Evolutionary conservation across 2,797 vertebrate species (phyloP).

Genomic region (Phylloscopus collybita): DNA sequence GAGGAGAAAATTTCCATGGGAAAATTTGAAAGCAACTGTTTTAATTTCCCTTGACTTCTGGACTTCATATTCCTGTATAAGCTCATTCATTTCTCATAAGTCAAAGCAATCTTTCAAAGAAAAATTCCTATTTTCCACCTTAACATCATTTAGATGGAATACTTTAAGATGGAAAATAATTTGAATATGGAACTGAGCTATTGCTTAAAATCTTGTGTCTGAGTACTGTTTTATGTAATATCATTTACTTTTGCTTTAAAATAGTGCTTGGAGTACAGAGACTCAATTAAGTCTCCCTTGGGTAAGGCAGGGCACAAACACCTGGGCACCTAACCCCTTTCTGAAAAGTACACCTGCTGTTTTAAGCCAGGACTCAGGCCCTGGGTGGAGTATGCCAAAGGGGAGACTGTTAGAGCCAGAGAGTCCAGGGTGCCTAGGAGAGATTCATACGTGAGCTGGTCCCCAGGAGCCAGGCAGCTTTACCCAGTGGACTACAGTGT

Average conservation of each 20-base stretch:
- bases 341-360: conserved; percentile 3
- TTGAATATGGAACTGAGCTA: not conserved
- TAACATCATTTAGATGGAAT: not conserved
- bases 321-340: not conserved
- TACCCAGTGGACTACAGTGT: not conserved
- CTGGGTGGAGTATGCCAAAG: not conserved
- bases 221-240: not conserved
- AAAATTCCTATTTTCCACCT: not conserved
- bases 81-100: not conserved
- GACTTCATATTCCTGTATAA: not conserved
- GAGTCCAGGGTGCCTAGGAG: not conserved
- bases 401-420: not conserved
- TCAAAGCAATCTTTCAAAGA: not conserved
- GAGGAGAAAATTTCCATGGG: not conserved
- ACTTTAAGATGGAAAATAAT: not conserved
- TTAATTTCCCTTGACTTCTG: not conserved
- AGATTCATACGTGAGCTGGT: not conserved
- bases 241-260: not conserved
- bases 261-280: not conserved
- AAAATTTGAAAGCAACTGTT: not conserved
- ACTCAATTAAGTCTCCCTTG: not conserved
- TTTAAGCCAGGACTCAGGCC: conserved; percentile 13
- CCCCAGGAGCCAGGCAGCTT: not conserved
- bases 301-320: not conserved
- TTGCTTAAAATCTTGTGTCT: not conserved